Evolutionary conservation across 2,113 vertebrate genomes (phyloP).

Genomic region (Garra rufa): DNA sequence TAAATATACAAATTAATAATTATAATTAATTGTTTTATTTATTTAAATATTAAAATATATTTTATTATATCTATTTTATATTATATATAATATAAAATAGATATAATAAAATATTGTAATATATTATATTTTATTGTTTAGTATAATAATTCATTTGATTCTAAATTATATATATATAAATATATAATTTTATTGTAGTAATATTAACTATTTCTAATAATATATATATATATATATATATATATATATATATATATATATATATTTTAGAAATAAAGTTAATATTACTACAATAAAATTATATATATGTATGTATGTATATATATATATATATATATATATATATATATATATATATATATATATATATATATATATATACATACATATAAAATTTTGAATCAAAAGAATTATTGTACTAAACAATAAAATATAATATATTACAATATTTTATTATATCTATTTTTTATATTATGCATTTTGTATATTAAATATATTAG

Average conservation of each 20-base stretch:
- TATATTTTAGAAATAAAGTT: background rate
- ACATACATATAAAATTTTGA: no score
- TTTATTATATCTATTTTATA: background rate
- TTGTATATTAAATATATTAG: background rate
- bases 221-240: no score
- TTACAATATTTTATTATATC: no score
- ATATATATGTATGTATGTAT: no score
- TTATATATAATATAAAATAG: background rate
- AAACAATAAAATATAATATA: background rate
- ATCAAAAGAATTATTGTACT: background rate
- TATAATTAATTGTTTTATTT: background rate
- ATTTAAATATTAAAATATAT: background rate
- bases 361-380: no score
- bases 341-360: no score
- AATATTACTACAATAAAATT: background rate
- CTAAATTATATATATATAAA: no score
- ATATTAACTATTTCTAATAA: background rate
- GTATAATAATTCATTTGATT: background rate
- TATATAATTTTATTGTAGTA: background rate
- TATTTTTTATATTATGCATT: background rate
- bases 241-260: no score
- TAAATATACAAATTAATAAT: background rate
- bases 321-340: no score
- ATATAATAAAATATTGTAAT: no score
- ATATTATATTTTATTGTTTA: background rate